Evolutionary conservation across 64 coral and sea anemone species (phyloP), one percentile per base, ranked within the genome.

Genomic region (Montipora sp.): DNA sequence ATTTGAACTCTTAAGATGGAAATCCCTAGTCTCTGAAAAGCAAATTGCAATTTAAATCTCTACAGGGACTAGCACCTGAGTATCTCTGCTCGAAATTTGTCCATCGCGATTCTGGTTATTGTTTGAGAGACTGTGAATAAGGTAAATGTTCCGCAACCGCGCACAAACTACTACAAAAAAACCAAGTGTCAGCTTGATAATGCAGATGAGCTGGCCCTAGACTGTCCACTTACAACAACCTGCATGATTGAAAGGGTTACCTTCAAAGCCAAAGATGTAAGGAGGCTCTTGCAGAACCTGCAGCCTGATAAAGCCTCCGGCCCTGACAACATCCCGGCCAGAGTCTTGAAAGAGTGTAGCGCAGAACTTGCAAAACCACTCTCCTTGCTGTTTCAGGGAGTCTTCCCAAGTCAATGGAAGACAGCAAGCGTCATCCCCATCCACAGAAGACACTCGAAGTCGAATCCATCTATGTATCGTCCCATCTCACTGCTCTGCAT

Each of bases 381-480:
- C 20, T 73, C 69, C 69, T 73, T 27, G 69, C 69, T 73, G 22
- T 73, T 73, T 73, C 69, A 75, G 24, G 73, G 73, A 75, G 73
- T 75, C 73, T 75, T 75, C 73, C 36, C 73, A 46, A 75, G 36
- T 44, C 73, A 46, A 46, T 75, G 73, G 73, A 75, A 75, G 23
- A 45, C 23, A 45, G 24, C 73, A 45, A 45, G 23, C 11, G 73
- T 44, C 73, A 46, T 75, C 22, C 1, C 73, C 36, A 46, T 75
- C 73, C 73, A 75, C 23, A 75, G 5, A 43, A 75, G 73, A 75
- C 24, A 75, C 23, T 75, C 59, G 59, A 75, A 75, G 11, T 75
- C 92, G 16, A 80, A 81, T 82, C 76, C 67, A 63, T 93, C 92
- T 36, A 81, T 88, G 84, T 89, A 91, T 75, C 78, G 90, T 55